phyloP scores from a whole-genome alignment of 2,888 invertebrate genomes.

The Cryptus viduatorius region DNA sequence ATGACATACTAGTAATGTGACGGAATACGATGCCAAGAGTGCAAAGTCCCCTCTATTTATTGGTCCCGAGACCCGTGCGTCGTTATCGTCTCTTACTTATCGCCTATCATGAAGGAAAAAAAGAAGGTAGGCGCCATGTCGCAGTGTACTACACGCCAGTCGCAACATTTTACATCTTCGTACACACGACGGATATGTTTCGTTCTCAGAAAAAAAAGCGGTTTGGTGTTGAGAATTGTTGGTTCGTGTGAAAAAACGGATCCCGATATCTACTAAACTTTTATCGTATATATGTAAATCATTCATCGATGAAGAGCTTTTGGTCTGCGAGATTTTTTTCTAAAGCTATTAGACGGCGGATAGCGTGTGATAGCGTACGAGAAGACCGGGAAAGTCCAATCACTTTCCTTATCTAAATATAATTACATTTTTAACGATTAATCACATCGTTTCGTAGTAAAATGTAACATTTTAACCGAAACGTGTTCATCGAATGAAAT shows the following conservation, averaged over 20 bases:
- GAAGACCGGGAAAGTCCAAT: background rate
- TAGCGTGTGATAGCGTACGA: background rate
- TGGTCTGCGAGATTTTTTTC: conserved; percentile 17
- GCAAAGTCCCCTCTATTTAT: conserved; percentile 80
- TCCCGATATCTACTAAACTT: background rate
- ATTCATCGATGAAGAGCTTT: conserved; percentile 19
- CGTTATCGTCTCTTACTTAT: conserved; percentile 73
- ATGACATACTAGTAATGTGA: conserved; percentile 68
- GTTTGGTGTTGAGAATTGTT: background rate
- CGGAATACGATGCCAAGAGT: conserved; percentile 74
- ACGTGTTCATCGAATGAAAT: too few relatives aligned
- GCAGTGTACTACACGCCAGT: conserved; percentile 28
- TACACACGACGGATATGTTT: background rate
- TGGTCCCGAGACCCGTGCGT: conserved; percentile 72
- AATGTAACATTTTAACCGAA: too few relatives aligned
- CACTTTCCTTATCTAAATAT: background rate
- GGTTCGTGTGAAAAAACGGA: too few relatives aligned
- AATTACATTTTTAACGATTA: conserved; percentile 5
- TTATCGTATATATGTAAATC: background rate
- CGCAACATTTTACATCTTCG: background rate
- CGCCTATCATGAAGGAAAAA: conserved; percentile 59
- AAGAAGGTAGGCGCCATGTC: conserved; percentile 63
- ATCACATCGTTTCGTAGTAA: background rate
- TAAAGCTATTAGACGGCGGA: background rate
- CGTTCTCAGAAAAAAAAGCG: background rate